Base-by-base conservation (phyloP, 2,113 vertebrate species). In the Erythrolamprus reginae region DNA sequence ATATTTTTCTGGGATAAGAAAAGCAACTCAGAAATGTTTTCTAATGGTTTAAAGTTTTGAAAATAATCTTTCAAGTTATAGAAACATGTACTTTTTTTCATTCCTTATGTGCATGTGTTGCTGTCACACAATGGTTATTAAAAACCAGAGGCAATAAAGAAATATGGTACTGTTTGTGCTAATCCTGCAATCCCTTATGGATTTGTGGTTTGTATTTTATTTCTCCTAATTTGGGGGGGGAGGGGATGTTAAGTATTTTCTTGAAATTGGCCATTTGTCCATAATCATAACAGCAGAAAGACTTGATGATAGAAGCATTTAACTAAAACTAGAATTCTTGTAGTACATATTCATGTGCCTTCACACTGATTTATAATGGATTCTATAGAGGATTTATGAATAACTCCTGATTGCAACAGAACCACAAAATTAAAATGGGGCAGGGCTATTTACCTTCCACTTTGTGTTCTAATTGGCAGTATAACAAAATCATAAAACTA, bases 211-310 rank as follows among this genome's bases (percentile, higher is more conserved):
- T 95, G 89, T 93, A 55, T 89, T 91, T 93, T 45, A 91, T 83
- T 90, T 94, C 91, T 77, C 88, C 13, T 93, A 93, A 94, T 84
- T 38, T 88, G 38, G 91, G 92, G 89, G 58, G 88, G 45, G 91
- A 92, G 90, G 65, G 77, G 93, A n/a, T n/a, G n/a, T 94, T 89
- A 93, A 95, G 77, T 89, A 50, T 93, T 96, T 92, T 93, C 90
- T 92, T 93, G 94, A 95, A 84, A 1, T 15, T 86, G 91, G 92
- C 94, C 90, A 89, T 95, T 96, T 95, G 85, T 95, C 90, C 26
- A 0, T 96, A 93, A 96, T 94, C 91, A 85, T 93, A 94, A 94
- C 93, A 94, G 65, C 89, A 94, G 93, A 94, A 92, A 89, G 90
- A 90, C 58, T 3, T 91, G 89, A 92, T 56, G 91, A 91, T 95